These are phyloP conservation scores for Coregonus suidteri DNA, from an alignment of 2,797 vertebrate genomes.

Conservation along the genomic window DNA sequence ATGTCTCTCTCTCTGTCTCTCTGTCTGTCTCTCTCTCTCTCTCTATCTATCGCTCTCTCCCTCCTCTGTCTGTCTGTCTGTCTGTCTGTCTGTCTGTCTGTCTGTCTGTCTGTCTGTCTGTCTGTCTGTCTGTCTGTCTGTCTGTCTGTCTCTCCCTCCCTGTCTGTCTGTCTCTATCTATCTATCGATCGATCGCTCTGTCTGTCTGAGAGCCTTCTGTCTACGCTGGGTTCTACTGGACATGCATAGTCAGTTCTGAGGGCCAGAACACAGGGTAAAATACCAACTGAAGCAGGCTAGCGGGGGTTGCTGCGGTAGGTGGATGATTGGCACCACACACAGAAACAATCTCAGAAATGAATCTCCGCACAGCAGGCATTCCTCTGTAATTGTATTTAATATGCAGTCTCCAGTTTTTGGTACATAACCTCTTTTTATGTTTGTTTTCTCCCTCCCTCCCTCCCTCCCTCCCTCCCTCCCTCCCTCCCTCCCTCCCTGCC, in stretches of 20 bases:
- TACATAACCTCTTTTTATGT: slow-evolving; percentile 19
- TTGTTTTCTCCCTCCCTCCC: not conserved
- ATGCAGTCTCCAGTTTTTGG: slow-evolving; percentile 16
- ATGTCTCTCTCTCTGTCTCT: too few species aligned
- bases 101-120: too few species aligned
- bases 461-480: too few species aligned
- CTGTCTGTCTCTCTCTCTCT: too few species aligned
- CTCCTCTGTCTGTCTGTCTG: not conserved
- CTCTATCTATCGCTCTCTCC: too few species aligned
- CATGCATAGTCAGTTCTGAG: slow-evolving; percentile 38
- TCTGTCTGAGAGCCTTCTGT: slow-evolving; percentile 29
- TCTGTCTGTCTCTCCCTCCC: not conserved
- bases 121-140: not conserved
- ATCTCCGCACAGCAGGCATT: not conserved
- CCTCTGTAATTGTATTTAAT: slow-evolving; percentile 19
- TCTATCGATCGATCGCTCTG: too few species aligned
- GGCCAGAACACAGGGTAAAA: slow-evolving; percentile 40
- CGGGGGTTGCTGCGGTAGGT: slow-evolving; percentile 8
- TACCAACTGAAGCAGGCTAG: slow-evolving; percentile 12
- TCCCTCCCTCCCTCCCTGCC: not conserved
- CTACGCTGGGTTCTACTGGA: slow-evolving; percentile 47
- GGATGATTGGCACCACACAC: slow-evolving; percentile 55
- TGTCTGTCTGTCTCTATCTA: too few species aligned
- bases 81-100: too few species aligned
- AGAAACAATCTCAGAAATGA: slow-evolving; percentile 28